Conservation (phyloP, 2,888 invertebrate genomes). For the Scrobipalpa costella region DNA sequence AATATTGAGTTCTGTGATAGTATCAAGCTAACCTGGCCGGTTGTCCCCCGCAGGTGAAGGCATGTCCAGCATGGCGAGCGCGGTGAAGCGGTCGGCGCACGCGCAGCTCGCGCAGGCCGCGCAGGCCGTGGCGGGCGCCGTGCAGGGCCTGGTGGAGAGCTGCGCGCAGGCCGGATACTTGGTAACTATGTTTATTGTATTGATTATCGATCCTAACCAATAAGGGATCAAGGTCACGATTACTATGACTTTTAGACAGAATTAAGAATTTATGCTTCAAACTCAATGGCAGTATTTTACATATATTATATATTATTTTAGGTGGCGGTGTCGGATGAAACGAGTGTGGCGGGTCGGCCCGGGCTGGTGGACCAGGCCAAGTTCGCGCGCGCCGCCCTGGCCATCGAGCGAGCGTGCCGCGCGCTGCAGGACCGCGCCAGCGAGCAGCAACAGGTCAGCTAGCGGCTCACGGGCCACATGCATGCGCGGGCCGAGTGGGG, state of each 20-base stretch:
- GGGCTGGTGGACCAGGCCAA: constrained; percentile 95
- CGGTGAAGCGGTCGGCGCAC: constrained; percentile 93
- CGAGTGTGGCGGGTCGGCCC: constrained; percentile 92
- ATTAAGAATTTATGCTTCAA: too few relatives aligned
- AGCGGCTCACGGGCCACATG: too few relatives aligned
- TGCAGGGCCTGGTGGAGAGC: constrained; percentile 95
- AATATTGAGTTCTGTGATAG: too few relatives aligned
- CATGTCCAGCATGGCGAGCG: constrained; percentile 96
- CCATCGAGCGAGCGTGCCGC: constrained; percentile 94
- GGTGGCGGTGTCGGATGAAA: constrained; percentile 95
- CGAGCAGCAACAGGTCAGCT: constrained; percentile 89
- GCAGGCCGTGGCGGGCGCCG: constrained; percentile 90
- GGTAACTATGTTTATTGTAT: constrained; percentile 52
- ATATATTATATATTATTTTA: too few relatives aligned
- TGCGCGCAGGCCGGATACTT: constrained; percentile 97
- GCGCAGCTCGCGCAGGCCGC: constrained; percentile 93
- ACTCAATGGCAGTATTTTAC: too few relatives aligned
- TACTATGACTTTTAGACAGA: too few relatives aligned
- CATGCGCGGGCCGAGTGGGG: too few relatives aligned
- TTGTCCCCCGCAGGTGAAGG: constrained; percentile 85
- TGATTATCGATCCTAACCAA: too few relatives aligned
- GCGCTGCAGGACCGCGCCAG: constrained; percentile 86
- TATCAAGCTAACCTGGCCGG: too few relatives aligned
- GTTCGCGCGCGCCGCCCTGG: constrained; percentile 92
- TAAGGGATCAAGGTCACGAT: too few relatives aligned